A percentile compares a stretch with the other conserved stretches of the same genome.
phyloP scores from a whole-genome alignment of 1,140 invertebrate species.

The Tyrophagus putrescentiae region DNA sequence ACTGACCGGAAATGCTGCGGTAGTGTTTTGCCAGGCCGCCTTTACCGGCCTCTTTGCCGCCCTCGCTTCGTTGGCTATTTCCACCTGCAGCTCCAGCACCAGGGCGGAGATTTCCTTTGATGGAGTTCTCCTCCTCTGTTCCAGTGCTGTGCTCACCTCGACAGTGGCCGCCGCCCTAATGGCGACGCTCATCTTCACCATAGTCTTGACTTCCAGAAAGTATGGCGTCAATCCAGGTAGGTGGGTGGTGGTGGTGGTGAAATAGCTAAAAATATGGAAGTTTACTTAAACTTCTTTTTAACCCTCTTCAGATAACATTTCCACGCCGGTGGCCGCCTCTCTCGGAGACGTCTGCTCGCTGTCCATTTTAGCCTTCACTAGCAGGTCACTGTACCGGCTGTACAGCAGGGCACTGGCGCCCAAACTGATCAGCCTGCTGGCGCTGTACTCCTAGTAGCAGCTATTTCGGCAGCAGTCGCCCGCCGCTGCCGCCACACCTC shows the following conservation, averaged over 20 bases:
- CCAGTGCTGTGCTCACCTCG: conserved; percentile 72
- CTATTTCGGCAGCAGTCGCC: conserved; percentile 59
- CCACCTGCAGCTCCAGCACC: conserved; percentile 59
- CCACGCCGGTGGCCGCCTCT: conserved; percentile 88
- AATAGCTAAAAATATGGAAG: neutral
- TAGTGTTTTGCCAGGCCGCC: conserved; percentile 64
- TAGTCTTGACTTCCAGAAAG: conserved; percentile 15
- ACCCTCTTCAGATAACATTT: conserved; percentile 59
- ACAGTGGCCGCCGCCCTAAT: conserved; percentile 53
- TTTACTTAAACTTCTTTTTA: neutral
- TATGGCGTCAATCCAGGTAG: neutral
- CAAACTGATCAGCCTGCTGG: neutral
- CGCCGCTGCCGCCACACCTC: conserved; percentile 48
- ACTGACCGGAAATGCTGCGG: conserved; percentile 65
- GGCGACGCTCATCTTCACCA: conserved; percentile 22
- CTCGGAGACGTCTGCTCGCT: conserved; percentile 81
- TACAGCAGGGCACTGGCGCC: conserved; percentile 7
- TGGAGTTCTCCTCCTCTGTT: conserved; percentile 57
- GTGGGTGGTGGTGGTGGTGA: neutral
- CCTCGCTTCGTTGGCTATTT: conserved; percentile 64
- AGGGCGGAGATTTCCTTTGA: conserved; percentile 41
- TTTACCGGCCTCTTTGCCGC: conserved; percentile 81
- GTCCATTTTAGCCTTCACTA: conserved; percentile 27
- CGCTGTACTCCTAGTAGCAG: conserved; percentile 40
- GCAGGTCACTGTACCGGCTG: neutral